A percentile compares a stretch with the other conserved stretches of the same genome.
Conservation (phyloP, 2,888 invertebrate species). For the Heliconius ethilla region DNA sequence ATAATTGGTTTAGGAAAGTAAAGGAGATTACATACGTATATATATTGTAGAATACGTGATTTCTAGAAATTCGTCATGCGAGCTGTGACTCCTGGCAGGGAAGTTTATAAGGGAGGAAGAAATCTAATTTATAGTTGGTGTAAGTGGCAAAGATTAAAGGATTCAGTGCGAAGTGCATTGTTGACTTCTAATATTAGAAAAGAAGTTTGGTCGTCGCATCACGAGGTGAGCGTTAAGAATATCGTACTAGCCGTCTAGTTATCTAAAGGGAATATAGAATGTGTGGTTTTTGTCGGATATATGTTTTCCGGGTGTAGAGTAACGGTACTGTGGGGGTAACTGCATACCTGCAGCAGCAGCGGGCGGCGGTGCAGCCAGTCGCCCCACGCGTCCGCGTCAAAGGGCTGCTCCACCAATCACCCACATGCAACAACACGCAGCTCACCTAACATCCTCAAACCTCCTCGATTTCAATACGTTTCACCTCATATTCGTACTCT, state of each 20-base stretch:
- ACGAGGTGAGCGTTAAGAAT: background rate
- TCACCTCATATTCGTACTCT: background rate
- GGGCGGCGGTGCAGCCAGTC: conserved; percentile 87
- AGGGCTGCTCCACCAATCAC: conserved; percentile 77
- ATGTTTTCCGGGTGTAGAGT: background rate
- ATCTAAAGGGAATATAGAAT: background rate
- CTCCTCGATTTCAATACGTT: conserved; percentile 33
- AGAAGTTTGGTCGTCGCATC: background rate
- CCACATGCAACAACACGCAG: conserved; percentile 78
- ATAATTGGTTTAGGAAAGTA: background rate
- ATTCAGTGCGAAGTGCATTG: conserved; percentile 17
- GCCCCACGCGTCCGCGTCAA: conserved; percentile 74
- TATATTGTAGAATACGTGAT: conserved; percentile 1
- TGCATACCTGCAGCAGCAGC: conserved; percentile 89
- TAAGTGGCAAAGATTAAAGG: conserved; percentile 1
- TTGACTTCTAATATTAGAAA: conserved; percentile 10
- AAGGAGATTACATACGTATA: background rate
- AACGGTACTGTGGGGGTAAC: conserved; percentile 26
- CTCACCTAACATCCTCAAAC: conserved; percentile 35
- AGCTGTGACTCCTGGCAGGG: background rate
- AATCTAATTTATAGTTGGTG: conserved; percentile 11
- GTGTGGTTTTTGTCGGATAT: conserved; percentile 17
- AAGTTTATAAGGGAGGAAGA: conserved; percentile 2
- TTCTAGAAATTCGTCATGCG: conserved; percentile 8
- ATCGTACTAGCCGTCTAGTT: conserved; percentile 3